Conservation (phyloP, 2,888 invertebrate species). For the Trissolcus japonicus region DNA sequence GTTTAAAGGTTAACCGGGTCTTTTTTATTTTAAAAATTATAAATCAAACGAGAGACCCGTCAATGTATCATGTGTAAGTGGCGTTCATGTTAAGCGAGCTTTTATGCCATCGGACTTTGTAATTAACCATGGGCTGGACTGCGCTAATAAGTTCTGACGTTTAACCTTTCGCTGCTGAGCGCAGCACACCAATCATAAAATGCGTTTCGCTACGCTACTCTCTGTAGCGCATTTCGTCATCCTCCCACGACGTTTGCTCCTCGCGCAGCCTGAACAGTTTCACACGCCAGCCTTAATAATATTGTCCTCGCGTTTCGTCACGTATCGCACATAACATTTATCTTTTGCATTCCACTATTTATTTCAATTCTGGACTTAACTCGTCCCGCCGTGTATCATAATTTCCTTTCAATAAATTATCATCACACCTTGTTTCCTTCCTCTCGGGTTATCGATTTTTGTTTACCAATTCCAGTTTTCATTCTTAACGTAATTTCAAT, state of each 20-base stretch:
- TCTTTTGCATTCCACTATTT: background rate
- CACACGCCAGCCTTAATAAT: conserved; percentile 12
- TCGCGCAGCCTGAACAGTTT: conserved; percentile 26
- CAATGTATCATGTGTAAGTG: conserved; percentile 9
- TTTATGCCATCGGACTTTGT: conserved; percentile 20
- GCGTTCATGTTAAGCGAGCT: conserved; percentile 3
- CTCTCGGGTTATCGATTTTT: too few relatives aligned
- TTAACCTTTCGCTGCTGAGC: conserved; percentile 46
- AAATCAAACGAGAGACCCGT: background rate
- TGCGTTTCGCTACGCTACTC: conserved; percentile 25
- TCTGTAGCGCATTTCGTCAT: conserved; percentile 32
- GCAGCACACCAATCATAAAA: conserved; percentile 43
- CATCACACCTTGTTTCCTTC: too few relatives aligned
- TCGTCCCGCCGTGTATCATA: background rate
- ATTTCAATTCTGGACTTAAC: background rate
- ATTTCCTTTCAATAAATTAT: background rate
- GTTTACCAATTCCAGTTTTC: too few relatives aligned
- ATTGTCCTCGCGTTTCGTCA: conserved; percentile 10
- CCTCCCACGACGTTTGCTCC: conserved; percentile 33
- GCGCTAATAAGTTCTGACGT: conserved; percentile 44
- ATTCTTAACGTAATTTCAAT: too few relatives aligned
- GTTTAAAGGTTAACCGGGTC: too few relatives aligned
- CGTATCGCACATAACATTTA: background rate
- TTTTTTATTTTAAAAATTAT: too few relatives aligned
- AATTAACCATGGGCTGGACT: conserved; percentile 6